Evolutionary conservation across 2,113 vertebrate species (phyloP), one percentile per base, ranked within the genome.

Genomic region (Sebastes fasciatus): DNA sequence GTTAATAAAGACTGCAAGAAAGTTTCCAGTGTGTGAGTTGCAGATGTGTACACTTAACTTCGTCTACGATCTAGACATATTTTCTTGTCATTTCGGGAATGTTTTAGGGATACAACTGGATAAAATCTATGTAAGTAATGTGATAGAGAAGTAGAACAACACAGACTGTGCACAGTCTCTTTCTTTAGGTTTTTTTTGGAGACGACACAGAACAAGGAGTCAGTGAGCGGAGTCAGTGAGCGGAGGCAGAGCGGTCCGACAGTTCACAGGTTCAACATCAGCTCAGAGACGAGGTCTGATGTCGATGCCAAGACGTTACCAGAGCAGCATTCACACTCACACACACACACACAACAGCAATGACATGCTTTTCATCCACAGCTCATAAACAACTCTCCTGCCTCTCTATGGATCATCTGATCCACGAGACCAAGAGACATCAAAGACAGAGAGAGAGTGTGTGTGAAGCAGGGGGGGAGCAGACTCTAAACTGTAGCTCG

Each of bases 241-340:
- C 23, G n/a, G 72, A 79, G 52, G 26, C 51, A 71, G 77, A 63
- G 71, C 48, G 11, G 9, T 8, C 34, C 71, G 21, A 45, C 77
- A 8, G 75, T 46, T 80, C 79, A 82, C 85, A 81, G 83, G 80
- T 84, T 86, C 72, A 55, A 9, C 69, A 17, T 77, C 66, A 60
- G 69, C 71, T 34, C 19, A 8, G 70, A 77, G 85, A 62, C 42
- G 45, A 65, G 74, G 77, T 84, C 83, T 83, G 85, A 86, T 83
- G 79, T 89, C 5, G 6, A 26, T 82, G 89, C 83, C 87, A 84
- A 67, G 70, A 73, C 9, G 80, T 92, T 83, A 88, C 91, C 89
- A 76, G 43, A 81, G 87, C 87, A 90, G 82, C 81, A 71, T 55
- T 42, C 74, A 65, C 73, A 66, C 82, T 71, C 74, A 80, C 79